These are phyloP conservation scores for Pipistrellus kuhlii DNA, from an alignment of 2,797 vertebrate species.

Conservation along the genomic window DNA sequence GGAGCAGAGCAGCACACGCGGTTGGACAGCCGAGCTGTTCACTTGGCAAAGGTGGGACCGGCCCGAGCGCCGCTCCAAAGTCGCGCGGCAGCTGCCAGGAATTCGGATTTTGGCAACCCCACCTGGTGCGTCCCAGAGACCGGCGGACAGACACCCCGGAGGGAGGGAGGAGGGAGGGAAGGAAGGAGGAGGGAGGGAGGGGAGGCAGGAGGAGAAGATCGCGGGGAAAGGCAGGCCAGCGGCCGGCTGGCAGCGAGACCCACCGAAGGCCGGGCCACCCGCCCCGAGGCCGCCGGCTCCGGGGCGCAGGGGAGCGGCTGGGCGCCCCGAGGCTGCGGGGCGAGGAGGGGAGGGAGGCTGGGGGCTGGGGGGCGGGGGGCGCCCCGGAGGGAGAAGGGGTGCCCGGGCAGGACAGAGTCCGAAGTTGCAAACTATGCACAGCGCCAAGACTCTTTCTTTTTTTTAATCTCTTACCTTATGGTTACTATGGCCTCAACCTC, in stretches of 20 bases:
- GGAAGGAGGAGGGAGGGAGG: conserved; percentile 66
- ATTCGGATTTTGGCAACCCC: conserved; percentile 72
- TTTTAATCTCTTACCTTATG: conserved; percentile 81
- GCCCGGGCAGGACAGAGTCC: conserved; percentile 60
- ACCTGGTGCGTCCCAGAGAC: conserved; percentile 74
- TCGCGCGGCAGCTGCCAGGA: conserved; percentile 77
- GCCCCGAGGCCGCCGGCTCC: conserved; percentile 41
- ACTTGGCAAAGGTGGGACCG: conserved; percentile 72
- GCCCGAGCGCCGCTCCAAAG: conserved; percentile 74
- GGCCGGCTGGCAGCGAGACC: conserved; percentile 32
- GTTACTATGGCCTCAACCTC: conserved; percentile 80
- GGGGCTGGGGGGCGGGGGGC: neutral
- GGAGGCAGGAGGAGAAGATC: conserved; percentile 24
- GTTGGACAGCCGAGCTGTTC: conserved; percentile 64
- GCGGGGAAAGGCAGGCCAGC: neutral
- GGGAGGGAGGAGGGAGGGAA: conserved; percentile 62
- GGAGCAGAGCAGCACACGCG: conserved; percentile 49
- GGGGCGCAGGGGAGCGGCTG: conserved; percentile 57
- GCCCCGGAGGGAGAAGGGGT: neutral
- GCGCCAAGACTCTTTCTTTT: conserved; percentile 55
- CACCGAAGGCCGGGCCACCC: conserved; percentile 68
- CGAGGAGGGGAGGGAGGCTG: neutral
- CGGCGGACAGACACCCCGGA: conserved; percentile 60
- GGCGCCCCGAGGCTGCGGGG: conserved; percentile 53
- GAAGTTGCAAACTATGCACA: conserved; percentile 66